Percentiles rank a stretch among this genome's conserved stretches.
These are phyloP conservation scores for Bothrops alternatus DNA, from an alignment of 2,797 vertebrate species.

Conservation along the genomic window DNA sequence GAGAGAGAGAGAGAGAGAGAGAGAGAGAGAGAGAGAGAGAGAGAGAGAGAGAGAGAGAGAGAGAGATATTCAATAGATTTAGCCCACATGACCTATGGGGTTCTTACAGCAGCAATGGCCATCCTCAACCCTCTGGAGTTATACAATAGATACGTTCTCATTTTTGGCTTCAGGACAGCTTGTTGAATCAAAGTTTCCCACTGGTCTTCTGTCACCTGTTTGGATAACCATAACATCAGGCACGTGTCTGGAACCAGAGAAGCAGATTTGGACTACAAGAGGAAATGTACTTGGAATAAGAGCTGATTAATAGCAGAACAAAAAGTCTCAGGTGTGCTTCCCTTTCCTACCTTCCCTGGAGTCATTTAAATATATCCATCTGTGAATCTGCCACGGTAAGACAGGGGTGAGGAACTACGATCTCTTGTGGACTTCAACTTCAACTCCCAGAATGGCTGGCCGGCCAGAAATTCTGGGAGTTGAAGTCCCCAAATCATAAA, in stretches of 20 bases:
- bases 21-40: too few relatives aligned
- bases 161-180: slow-evolving; percentile 63
- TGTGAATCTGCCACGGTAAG: not conserved
- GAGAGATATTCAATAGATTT: too few relatives aligned
- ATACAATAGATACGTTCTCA: too few relatives aligned
- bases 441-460: too few relatives aligned
- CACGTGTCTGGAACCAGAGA: not conserved
- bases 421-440: not conserved
- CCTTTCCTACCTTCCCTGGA: not conserved
- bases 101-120: too few relatives aligned
- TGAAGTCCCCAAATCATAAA: too few relatives aligned
- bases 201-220: slow-evolving; percentile 58
- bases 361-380: not conserved
- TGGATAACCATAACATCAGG: not conserved
- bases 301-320: not conserved
- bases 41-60: too few relatives aligned
- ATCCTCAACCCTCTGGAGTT: too few relatives aligned
- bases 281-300: not conserved
- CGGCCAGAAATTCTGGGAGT: too few relatives aligned
- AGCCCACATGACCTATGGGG: too few relatives aligned
- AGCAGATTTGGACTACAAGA: not conserved
- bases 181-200: slow-evolving; percentile 67
- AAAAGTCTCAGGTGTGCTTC: not conserved
- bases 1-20: too few relatives aligned
- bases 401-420: not conserved